Percentiles rank a stretch among this genome's conserved stretches.
Evolutionary conservation across 2,888 invertebrate genomes (phyloP).

Genomic region (Plemyria rubiginata): DNA sequence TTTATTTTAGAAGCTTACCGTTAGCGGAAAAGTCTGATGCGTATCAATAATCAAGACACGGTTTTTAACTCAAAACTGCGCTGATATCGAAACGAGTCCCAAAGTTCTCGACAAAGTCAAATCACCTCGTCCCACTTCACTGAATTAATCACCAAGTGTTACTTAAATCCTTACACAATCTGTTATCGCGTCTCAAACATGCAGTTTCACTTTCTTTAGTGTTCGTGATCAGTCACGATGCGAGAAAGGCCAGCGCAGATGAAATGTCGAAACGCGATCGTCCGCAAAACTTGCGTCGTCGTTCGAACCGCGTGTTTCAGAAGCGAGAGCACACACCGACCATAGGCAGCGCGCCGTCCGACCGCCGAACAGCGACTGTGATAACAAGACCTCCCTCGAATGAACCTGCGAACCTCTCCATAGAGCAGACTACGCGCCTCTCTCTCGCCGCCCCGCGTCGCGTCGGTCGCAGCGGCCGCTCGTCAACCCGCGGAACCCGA

Average conservation of each 20-base stretch:
- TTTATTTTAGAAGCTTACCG: slow-evolving; percentile 65
- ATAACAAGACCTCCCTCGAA: slow-evolving; percentile 79
- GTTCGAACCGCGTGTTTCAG: slow-evolving; percentile 51
- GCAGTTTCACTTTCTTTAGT: slow-evolving; percentile 76
- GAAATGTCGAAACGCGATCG: slow-evolving; percentile 65
- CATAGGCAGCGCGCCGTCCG: slow-evolving; percentile 71
- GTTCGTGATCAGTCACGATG: slow-evolving; percentile 67
- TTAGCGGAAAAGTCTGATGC: slow-evolving; percentile 56
- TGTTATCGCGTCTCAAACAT: slow-evolving; percentile 65
- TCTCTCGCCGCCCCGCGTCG: slow-evolving; percentile 64
- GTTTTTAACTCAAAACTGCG: slow-evolving; percentile 76
- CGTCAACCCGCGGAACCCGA: slow-evolving; percentile 53
- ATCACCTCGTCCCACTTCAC: slow-evolving; percentile 61
- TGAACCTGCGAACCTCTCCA: slow-evolving; percentile 76
- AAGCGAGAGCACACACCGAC: slow-evolving; percentile 48
- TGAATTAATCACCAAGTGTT: slow-evolving; percentile 61
- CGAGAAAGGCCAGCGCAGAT: slow-evolving; percentile 59
- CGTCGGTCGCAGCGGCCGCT: slow-evolving; percentile 40
- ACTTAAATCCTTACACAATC: slow-evolving; percentile 67
- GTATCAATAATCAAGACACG: slow-evolving; percentile 78
- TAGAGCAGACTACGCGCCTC: slow-evolving; percentile 67
- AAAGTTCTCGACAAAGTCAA: slow-evolving; percentile 60
- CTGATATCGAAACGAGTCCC: slow-evolving; percentile 78
- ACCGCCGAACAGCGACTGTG: slow-evolving; percentile 82
- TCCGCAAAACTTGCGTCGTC: slow-evolving; percentile 76